These are phyloP conservation scores for Allolobophora icterica DNA, from an alignment of 2,888 invertebrate genomes.

Conservation along the genomic window DNA sequence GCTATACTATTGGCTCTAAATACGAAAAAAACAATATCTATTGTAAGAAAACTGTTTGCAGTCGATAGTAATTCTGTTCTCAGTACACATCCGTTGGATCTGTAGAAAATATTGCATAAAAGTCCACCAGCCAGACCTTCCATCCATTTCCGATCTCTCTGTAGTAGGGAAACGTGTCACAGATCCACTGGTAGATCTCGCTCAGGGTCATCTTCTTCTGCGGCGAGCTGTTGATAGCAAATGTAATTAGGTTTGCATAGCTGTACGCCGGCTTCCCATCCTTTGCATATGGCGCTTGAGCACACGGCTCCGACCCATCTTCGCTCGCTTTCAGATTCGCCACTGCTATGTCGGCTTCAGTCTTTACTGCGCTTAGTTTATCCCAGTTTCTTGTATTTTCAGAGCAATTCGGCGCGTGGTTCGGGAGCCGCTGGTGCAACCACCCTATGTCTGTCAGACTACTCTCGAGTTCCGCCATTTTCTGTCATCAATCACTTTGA, in stretches of 20 bases:
- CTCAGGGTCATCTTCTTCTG: slow-evolving; percentile 77
- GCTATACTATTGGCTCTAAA: no score
- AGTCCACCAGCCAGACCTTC: slow-evolving; percentile 69
- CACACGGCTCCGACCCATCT: neutral
- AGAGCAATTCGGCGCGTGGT: neutral
- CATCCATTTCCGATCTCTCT: slow-evolving; percentile 75
- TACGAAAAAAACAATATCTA: neutral
- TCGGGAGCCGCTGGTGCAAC: slow-evolving; percentile 62
- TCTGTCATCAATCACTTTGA: slow-evolving; percentile 36
- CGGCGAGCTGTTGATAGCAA: slow-evolving; percentile 74
- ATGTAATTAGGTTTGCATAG: slow-evolving; percentile 76
- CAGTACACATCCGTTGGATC: neutral
- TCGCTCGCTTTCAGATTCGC: slow-evolving; percentile 23
- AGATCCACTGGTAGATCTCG: slow-evolving; percentile 78
- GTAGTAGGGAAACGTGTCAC: slow-evolving; percentile 77
- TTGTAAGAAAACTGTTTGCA: neutral
- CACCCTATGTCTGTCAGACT: slow-evolving; percentile 69
- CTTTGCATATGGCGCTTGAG: slow-evolving; percentile 46
- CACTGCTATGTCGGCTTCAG: slow-evolving; percentile 24
- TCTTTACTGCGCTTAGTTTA: neutral
- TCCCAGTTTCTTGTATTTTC: slow-evolving; percentile 21
- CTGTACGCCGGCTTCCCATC: slow-evolving; percentile 70
- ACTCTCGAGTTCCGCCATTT: slow-evolving; percentile 66
- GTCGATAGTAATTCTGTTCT: neutral
- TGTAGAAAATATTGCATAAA: neutral